Base-by-base conservation (phyloP, 2,797 vertebrate genomes). In the Hoplostethus atlanticus region DNA sequence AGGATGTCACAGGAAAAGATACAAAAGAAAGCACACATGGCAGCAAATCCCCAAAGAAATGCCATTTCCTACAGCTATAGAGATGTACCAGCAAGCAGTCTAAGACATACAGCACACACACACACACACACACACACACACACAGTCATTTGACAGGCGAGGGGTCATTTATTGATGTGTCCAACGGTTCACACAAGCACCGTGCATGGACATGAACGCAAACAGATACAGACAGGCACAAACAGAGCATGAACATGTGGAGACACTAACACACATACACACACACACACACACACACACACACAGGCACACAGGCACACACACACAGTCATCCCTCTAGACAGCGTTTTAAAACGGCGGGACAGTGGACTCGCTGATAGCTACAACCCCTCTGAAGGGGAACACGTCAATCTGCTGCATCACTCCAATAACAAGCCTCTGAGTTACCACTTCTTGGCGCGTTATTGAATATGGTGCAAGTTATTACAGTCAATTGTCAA, bases 11-110 rank as follows among this genome's bases (percentile, higher is more conserved):
- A 30, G 61, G 64, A 30, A 40, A 61, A 65, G 21, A 42, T 15
- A 31, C 31, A 68, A 25, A 51, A 31, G 38, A 36, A 64, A 50
- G n/a, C 13, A 30, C 28, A 58, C 63, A 46, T 68, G 59, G 56
- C 46, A 67, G 68, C 55, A 55, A 16, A 61, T 52, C 66, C 76
- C 63, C 17, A 1, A 40, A 73, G 62, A 86, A 69, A 50, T 61
- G 64, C 59, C 63, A 52, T 38, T 66, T 42, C 64, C 69, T 55
- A 63, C 48, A 65, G 72, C 72, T 17, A 15, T 57, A 21, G 21
- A 21, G 21, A 58, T 48, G 34, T 16, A 63, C 5, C 72, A 67
- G 50, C 16, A 21, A 59, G n/a, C 47, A 55, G 38, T 44, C 7
- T 30, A n/a, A 76, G 17, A 53, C 52, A 48, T 38, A 55, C 9